Percentiles rank a stretch among this genome's conserved stretches.
phyloP scores from a whole-genome alignment of 2,797 vertebrate species.

The Acrossocheilus fasciatus region DNA sequence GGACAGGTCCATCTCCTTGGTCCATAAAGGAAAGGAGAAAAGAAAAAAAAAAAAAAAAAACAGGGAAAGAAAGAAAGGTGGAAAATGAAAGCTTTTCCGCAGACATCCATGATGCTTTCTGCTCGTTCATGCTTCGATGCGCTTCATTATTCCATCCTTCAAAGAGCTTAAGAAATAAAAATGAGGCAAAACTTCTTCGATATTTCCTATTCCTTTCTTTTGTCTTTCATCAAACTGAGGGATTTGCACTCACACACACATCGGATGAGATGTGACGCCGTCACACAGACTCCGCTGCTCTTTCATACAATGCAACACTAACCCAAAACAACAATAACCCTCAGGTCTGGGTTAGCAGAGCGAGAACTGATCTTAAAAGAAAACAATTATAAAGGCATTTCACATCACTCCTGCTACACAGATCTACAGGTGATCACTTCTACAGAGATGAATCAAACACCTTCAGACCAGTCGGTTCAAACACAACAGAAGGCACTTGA shows the following conservation, averaged over 20 bases:
- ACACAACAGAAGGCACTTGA: background rate
- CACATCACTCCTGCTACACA: background rate
- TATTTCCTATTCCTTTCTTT: constrained; percentile 5
- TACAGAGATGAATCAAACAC: background rate
- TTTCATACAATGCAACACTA: background rate
- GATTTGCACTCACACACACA: background rate
- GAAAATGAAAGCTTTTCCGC: constrained; percentile 31
- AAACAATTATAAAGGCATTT: constrained; percentile 31
- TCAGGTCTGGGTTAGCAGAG: constrained; percentile 3
- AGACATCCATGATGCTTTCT: constrained; percentile 58
- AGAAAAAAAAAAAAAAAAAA: background rate
- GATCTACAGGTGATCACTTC: constrained; percentile 25
- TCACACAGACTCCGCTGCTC: background rate
- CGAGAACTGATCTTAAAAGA: constrained; percentile 5
- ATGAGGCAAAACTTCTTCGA: constrained; percentile 16
- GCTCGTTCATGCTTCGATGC: constrained; percentile 66
- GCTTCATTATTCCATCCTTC: constrained; percentile 36
- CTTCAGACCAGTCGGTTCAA: background rate
- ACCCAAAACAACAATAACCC: constrained; percentile 24
- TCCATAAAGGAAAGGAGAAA: constrained; percentile 52
- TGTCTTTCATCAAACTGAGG: background rate
- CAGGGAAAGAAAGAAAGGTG: constrained; percentile 38
- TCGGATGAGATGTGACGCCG: background rate
- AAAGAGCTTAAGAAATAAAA: constrained; percentile 31
- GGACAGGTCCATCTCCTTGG: constrained; percentile 59